phyloP scores from a whole-genome alignment of 2,888 invertebrate species.

The Drosophila nr. medialis region DNA sequence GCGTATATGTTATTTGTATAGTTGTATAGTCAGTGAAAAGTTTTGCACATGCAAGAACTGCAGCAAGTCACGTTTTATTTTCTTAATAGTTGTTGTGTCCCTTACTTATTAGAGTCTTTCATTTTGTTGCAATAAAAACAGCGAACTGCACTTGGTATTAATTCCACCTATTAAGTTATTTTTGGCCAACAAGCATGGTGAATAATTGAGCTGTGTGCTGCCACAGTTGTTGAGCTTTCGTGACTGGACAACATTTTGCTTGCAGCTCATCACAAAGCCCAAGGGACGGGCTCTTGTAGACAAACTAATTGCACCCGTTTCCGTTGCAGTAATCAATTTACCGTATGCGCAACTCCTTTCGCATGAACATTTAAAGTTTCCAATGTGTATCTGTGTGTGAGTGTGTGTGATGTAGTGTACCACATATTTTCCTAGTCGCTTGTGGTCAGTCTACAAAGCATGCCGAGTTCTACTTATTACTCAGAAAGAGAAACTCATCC shows the following conservation, averaged over 20 bases:
- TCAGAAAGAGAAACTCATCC: constrained; percentile 25
- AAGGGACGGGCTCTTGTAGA: constrained; percentile 7
- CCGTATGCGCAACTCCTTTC: constrained; percentile 40
- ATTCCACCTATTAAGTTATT: constrained; percentile 64
- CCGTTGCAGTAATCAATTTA: constrained; percentile 57
- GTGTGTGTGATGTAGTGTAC: constrained; percentile 3
- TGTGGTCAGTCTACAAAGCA: constrained; percentile 22
- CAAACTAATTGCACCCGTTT: constrained; percentile 49
- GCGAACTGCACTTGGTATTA: constrained; percentile 59
- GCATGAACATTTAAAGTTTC: constrained; percentile 26
- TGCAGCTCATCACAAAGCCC: background rate
- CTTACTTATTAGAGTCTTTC: constrained; percentile 63
- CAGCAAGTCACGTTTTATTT: background rate
- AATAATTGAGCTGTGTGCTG: constrained; percentile 29
- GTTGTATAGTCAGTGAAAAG: constrained; percentile 28
- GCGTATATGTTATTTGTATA: constrained; percentile 58
- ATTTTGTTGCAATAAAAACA: constrained; percentile 48
- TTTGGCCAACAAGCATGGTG: constrained; percentile 14
- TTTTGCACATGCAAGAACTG: constrained; percentile 37
- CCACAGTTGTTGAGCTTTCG: constrained; percentile 27
- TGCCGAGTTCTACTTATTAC: background rate
- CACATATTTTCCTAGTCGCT: constrained; percentile 16
- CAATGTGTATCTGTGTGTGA: background rate
- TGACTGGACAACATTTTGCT: constrained; percentile 45
- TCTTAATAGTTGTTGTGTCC: constrained; percentile 16